phyloP scores from a whole-genome alignment of 2,888 invertebrate genomes.

The Boloria euphrosyne region DNA sequence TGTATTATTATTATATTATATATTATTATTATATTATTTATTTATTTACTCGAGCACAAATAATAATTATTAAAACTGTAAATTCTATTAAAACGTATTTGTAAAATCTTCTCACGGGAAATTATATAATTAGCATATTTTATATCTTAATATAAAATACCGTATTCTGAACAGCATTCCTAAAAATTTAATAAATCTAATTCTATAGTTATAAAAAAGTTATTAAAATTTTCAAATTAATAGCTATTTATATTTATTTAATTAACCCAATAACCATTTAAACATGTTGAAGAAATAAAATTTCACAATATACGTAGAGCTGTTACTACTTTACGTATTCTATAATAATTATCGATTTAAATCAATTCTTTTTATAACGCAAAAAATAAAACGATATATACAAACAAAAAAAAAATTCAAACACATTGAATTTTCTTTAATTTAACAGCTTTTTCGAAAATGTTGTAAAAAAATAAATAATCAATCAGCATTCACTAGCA shows the following conservation, averaged over 20 bases:
- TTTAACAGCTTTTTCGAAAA: too few species aligned
- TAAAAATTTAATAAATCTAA: background rate
- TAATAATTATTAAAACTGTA: background rate
- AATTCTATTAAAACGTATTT: constrained; percentile 1
- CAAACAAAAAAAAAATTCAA: background rate
- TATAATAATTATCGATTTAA: too few species aligned
- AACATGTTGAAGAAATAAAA: too few species aligned
- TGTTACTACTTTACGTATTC: too few species aligned
- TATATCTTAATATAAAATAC: constrained; percentile 10
- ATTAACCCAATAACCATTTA: too few species aligned
- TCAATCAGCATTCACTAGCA: constrained; percentile 38
- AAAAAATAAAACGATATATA: background rate
- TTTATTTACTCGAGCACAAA: background rate
- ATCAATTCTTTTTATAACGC: background rate
- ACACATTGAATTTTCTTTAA: too few species aligned
- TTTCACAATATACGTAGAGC: too few species aligned
- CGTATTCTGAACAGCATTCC: constrained; percentile 14
- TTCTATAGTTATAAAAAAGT: constrained; percentile 6
- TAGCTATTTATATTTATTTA: too few species aligned
- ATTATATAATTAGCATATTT: constrained; percentile 19
- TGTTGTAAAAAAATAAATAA: background rate
- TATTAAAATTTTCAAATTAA: too few species aligned
- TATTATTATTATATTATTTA: too few species aligned
- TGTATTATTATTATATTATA: too few species aligned
- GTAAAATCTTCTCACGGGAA: constrained; percentile 12